A percentile compares a stretch with the other conserved stretches of the same genome.
Evolutionary conservation across 2,888 invertebrate species (phyloP).

Genomic region (Cephus rjabovi): DNA sequence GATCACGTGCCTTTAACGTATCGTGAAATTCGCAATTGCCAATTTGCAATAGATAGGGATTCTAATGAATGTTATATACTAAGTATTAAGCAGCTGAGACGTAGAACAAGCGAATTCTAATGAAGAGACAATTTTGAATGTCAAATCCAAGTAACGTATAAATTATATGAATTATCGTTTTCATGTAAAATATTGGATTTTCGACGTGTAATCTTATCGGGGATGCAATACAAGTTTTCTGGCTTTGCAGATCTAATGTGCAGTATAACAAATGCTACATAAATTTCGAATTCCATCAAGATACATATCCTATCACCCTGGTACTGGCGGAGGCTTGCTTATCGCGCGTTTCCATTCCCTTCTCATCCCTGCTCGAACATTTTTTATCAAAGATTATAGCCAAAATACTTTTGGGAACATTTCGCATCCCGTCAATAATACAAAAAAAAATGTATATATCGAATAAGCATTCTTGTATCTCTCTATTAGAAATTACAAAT

Average conservation of each 20-base stretch:
- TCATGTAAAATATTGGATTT: neutral
- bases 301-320: neutral
- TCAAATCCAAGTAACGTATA: neutral
- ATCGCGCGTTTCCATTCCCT: neutral
- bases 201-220: neutral
- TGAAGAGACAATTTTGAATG: neutral
- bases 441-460: neutral
- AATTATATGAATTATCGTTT: neutral
- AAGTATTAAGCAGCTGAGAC: neutral
- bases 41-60: neutral
- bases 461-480: neutral
- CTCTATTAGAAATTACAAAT: neutral
- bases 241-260: neutral
- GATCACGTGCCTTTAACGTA: neutral
- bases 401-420: neutral
- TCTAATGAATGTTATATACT: neutral
- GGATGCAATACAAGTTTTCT: neutral
- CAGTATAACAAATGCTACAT: too few species aligned
- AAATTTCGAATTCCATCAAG: too few species aligned
- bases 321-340: neutral
- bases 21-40: neutral
- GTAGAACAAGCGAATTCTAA: neutral
- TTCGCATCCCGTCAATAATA: neutral
- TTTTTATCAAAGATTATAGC: neutral
- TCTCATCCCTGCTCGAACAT: neutral